Conservation (phyloP, 2,888 invertebrate species). For the Machimus rusticus region DNA sequence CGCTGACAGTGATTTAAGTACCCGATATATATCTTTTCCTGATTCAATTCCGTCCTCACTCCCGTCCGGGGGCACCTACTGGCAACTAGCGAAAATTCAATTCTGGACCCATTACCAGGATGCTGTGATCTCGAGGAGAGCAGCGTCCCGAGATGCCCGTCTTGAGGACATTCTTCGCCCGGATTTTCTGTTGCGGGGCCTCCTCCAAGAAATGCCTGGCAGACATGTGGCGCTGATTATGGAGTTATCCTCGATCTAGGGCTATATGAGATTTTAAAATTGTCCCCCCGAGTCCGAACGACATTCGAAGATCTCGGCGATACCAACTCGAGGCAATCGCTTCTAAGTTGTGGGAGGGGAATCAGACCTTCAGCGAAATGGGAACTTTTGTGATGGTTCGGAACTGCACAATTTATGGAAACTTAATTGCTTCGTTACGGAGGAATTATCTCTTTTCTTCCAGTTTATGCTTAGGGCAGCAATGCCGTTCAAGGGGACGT, state of each 20-base stretch:
- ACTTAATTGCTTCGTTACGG: background rate
- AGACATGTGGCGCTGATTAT: constrained; percentile 10
- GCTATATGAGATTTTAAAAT: constrained; percentile 18
- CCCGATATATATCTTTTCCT: constrained; percentile 46
- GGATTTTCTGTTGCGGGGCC: background rate
- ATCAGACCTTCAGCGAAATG: background rate
- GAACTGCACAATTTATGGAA: background rate
- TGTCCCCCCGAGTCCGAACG: background rate
- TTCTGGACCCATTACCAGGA: constrained; percentile 14
- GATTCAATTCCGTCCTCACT: constrained; percentile 41
- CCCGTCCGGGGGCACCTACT: background rate
- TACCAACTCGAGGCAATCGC: background rate
- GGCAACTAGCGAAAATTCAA: constrained; percentile 37
- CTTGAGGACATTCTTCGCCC: background rate
- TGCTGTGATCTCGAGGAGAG: background rate
- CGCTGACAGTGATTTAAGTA: constrained; percentile 48
- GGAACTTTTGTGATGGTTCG: background rate
- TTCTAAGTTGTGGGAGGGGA: background rate
- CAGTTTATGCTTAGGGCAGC: background rate
- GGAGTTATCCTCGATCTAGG: background rate
- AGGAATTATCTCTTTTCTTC: background rate
- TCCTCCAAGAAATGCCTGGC: background rate
- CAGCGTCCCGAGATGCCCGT: background rate
- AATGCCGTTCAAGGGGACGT: background rate
- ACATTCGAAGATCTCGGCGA: background rate